Percentiles rank a stretch among this genome's conserved stretches.
Evolutionary conservation across 1,140 invertebrate species (phyloP).

Genomic region (Tetragonula clypearis): DNA sequence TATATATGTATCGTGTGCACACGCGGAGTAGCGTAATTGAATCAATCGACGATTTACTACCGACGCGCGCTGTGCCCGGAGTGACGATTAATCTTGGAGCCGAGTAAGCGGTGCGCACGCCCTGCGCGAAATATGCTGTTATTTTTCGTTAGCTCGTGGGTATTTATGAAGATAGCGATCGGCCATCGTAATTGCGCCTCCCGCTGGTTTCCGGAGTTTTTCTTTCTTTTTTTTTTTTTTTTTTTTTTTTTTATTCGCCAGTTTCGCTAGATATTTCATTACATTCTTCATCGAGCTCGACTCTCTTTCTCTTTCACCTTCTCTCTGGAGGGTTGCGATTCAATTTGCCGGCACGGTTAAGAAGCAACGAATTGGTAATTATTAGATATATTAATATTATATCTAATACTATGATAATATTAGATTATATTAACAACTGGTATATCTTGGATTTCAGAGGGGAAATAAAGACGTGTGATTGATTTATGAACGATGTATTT

Average conservation of each 20-base stretch:
- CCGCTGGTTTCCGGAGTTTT: not conserved
- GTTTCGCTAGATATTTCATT: not conserved
- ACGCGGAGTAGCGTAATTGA: conserved; percentile 46
- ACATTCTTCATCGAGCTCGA: not conserved
- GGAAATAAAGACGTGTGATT: not conserved
- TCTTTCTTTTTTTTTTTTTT: no score
- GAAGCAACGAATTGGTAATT: no score
- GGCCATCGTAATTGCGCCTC: conserved; percentile 12
- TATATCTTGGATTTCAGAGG: not conserved
- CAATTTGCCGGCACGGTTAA: not conserved
- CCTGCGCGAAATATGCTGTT: conserved; percentile 44
- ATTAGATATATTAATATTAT: no score
- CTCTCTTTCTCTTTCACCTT: no score
- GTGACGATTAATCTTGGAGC: conserved; percentile 49
- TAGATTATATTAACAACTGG: no score
- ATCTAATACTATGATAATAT: no score
- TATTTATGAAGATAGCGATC: conserved; percentile 35
- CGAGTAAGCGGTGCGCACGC: not conserved
- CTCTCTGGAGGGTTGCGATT: not conserved
- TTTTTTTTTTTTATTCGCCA: no score
- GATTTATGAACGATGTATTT: no score
- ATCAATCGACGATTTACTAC: conserved; percentile 59
- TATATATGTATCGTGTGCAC: conserved; percentile 30
- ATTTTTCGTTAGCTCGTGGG: conserved; percentile 34
- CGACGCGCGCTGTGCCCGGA: conserved; percentile 31